These are phyloP conservation scores for Pyrrhia umbra DNA, from an alignment of 2,888 invertebrate species.

Conservation along the genomic window DNA sequence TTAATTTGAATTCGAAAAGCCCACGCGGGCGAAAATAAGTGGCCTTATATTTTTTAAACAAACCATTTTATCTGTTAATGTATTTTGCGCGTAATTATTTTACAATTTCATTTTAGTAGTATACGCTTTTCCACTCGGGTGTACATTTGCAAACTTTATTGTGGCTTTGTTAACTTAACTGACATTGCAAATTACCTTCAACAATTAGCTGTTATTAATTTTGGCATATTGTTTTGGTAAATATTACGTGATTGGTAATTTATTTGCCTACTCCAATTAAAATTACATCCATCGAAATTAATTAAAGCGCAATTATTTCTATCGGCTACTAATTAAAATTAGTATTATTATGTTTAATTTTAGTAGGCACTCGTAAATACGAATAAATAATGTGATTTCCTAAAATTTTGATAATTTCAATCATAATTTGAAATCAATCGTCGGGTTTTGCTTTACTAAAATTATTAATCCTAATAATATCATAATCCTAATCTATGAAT, in stretches of 20 bases:
- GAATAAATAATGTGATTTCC: too few relatives aligned
- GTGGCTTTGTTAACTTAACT: constrained; percentile 28
- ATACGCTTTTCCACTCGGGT: neutral
- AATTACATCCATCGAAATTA: constrained; percentile 17
- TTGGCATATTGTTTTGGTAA: constrained; percentile 31
- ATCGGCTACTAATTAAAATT: neutral
- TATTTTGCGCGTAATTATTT: too few relatives aligned
- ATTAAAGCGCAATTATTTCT: constrained; percentile 6
- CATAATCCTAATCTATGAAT: too few relatives aligned
- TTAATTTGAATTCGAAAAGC: too few relatives aligned
- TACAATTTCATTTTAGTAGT: too few relatives aligned
- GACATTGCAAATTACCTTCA: constrained; percentile 29
- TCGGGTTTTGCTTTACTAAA: too few relatives aligned
- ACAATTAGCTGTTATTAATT: constrained; percentile 43
- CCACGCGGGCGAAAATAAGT: too few relatives aligned
- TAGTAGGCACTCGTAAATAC: neutral
- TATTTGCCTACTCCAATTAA: constrained; percentile 45
- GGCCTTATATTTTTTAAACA: too few relatives aligned
- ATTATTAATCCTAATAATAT: too few relatives aligned
- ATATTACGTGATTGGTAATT: constrained; percentile 51
- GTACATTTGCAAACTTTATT: constrained; percentile 13
- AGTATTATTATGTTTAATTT: neutral
- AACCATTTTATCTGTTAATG: too few relatives aligned
- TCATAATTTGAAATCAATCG: too few relatives aligned
- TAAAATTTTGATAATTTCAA: too few relatives aligned